A percentile compares a stretch with the other conserved stretches of the same genome.
Conservation (phyloP, 2,888 invertebrate genomes). For the Calephelis perditalis region DNA sequence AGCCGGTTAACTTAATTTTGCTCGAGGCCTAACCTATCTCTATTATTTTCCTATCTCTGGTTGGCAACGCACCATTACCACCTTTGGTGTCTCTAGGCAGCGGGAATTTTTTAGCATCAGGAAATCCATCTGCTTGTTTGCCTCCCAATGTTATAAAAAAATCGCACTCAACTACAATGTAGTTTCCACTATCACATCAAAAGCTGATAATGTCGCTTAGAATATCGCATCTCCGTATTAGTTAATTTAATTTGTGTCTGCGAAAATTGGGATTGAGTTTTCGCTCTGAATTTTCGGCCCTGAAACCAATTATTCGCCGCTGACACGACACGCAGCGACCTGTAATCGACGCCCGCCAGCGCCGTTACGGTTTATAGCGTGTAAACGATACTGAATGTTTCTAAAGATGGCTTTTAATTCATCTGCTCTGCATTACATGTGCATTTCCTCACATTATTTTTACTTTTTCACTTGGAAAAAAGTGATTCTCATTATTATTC, state of each 20-base stretch:
- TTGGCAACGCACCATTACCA: too few relatives aligned
- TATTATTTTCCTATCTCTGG: too few relatives aligned
- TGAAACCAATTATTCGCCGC: conserved; percentile 34
- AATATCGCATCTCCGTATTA: conserved; percentile 27
- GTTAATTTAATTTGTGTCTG: conserved; percentile 54
- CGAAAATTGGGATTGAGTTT: conserved; percentile 20
- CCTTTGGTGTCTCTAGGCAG: too few relatives aligned
- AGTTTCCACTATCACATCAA: too few relatives aligned
- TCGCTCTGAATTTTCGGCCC: conserved; percentile 21
- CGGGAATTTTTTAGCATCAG: too few relatives aligned
- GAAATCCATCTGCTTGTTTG: too few relatives aligned
- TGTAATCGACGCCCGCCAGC: conserved; percentile 25
- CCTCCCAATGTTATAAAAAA: too few relatives aligned
- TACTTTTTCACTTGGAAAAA: neutral
- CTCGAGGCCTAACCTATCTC: too few relatives aligned
- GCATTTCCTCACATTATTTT: conserved; percentile 3
- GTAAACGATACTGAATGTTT: conserved; percentile 26
- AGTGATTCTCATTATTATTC: too few relatives aligned
- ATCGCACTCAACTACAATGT: too few relatives aligned
- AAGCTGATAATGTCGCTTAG: too few relatives aligned
- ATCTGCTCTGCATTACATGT: conserved; percentile 3
- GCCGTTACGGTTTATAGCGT: conserved; percentile 27
- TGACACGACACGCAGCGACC: conserved; percentile 25
- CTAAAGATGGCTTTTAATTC: conserved; percentile 14
- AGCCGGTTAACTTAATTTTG: too few relatives aligned